Percentiles rank a stretch among this genome's conserved stretches.
These are phyloP conservation scores for Cyclopterus lumpus DNA, from an alignment of 2,797 vertebrate genomes.

Conservation along the genomic window DNA sequence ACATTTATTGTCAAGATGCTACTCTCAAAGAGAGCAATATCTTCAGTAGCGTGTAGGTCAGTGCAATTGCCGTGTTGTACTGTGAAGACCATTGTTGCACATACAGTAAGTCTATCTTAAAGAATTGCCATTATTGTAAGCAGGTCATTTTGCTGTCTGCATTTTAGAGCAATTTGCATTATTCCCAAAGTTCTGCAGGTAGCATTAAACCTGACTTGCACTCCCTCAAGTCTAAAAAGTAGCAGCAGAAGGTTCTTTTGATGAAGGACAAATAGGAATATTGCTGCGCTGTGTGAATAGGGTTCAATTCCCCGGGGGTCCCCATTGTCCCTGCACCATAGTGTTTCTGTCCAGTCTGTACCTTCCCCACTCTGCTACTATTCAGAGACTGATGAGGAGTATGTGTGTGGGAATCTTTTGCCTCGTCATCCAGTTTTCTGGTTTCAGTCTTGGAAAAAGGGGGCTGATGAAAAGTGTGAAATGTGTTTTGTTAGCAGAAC, in stretches of 20 bases:
- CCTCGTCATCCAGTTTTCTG: slow-evolving; percentile 48
- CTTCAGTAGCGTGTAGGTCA: slow-evolving; percentile 13
- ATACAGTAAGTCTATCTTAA: slow-evolving; percentile 77
- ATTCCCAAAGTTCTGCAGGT: slow-evolving; percentile 83
- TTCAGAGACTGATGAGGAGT: slow-evolving; percentile 79
- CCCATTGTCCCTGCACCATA: slow-evolving; percentile 83
- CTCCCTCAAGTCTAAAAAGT: slow-evolving; percentile 87
- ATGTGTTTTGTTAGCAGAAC: slow-evolving; percentile 3
- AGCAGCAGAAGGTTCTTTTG: slow-evolving; percentile 80
- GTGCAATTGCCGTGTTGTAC: slow-evolving; percentile 49
- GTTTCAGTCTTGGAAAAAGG: slow-evolving; percentile 3
- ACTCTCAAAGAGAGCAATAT: slow-evolving; percentile 40
- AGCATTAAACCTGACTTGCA: slow-evolving; percentile 85
- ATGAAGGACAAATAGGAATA: slow-evolving; percentile 86
- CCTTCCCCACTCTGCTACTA: slow-evolving; percentile 64
- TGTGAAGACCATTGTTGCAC: slow-evolving; percentile 62
- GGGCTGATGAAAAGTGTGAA: slow-evolving; percentile 11
- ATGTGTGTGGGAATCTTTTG: slow-evolving; percentile 51
- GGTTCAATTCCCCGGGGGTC: slow-evolving; percentile 82
- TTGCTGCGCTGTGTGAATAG: slow-evolving; percentile 85
- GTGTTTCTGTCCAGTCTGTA: slow-evolving; percentile 35
- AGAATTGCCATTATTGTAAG: slow-evolving; percentile 82
- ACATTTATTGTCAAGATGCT: slow-evolving; percentile 46
- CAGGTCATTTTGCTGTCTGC: slow-evolving; percentile 84
- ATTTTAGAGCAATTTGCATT: slow-evolving; percentile 88